Base-by-base conservation (phyloP, 2,888 invertebrate species). In the Coelinius sp. region DNA sequence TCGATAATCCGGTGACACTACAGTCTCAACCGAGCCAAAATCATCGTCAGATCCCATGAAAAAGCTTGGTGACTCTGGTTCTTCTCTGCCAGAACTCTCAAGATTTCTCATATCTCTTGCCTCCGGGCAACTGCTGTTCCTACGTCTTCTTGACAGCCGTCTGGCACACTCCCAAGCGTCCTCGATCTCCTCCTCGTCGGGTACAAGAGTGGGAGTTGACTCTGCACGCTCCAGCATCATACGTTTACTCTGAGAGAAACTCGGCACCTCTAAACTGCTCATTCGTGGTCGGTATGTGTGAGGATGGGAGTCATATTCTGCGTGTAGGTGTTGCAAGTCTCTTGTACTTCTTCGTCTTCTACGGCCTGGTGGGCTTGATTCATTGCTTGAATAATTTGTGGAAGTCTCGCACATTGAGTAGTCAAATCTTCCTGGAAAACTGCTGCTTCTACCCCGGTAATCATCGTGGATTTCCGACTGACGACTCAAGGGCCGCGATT, bases 21-120 rank as follows among this genome's bases (percentile, higher is more conserved):
- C 86, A 17, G 87, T 87, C 73, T 87, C 87, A 74, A 80, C 79
- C 12, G 88, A 86, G 17, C 86, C 87, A 68, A 85, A 85, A 38
- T 87, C 86, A 31, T 87, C 85, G 76, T 86, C 85, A 49, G 86
- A 86, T 63, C 83, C 84, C 27, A 83, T 73, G 25, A 79, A 79
- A 20, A 73, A 74, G 20, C 67, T 71, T 10, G 75, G 70, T 14
- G 73, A 63, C 12, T 73, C 70, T 64, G 76, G 46, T 62, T 76
- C 27, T 70, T 68, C 59, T 70, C 20, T 20, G 44, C 24, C 24
- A n/a, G 53, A 14, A 44, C 35, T 56, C 2, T 70, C 69, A n/a
- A 46, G 35, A 35, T 53, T 63, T 8, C 44, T 65, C 1, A 80
- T 68, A 7, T 82, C 81, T 10, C 82, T 73, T 5, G 79, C 78